Evolutionary conservation across 2,888 invertebrate species (phyloP), one percentile per base, ranked within the genome.

Genomic region (Argynnis bischoffii): DNA sequence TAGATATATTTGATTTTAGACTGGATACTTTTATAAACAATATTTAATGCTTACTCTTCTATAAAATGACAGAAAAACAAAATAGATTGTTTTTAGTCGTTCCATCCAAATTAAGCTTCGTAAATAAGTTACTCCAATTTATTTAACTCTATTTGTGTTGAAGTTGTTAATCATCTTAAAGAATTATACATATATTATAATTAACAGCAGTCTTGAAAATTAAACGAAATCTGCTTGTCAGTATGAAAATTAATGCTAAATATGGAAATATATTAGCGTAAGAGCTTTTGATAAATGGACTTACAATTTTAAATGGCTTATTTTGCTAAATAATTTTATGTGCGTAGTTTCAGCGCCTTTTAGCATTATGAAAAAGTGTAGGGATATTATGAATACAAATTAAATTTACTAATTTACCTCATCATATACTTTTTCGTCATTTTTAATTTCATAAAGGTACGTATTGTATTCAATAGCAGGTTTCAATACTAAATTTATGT

Each of bases 201-300:
- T 69, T 55, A 59, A 54, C 31, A n/a, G 35, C 55, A 26, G 41
- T 18, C 66, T 66, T 66, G 51, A 64, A 66, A 47, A 55, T 60
- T 64, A 64, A 55, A 66, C 60, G 63, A 66, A 41, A 55, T 59
- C 16, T 64, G 50, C 59, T 55, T 66, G 53, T 51, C 59, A 47
- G 59, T n/a, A 54, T 55, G 26, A 51, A 41, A 57, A 60, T 69
- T 66, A 57, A 64, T 54, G 63, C 48, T 48, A 48, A 47, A 54
- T 59, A 47, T 54, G 16, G 18, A 31, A 64, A 63, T 57, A 63
- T 59, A 67, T 64, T n/a, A 31, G 18, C 0, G 56, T 53, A 54
- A 57, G 50, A 53, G 54, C 46, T 31, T 59, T 55, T 67, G 46
- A 47, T 64, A 50, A 26, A 59, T 35, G 48, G 51, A 57, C 47